Evolutionary conservation across 1,140 invertebrate genomes (phyloP).

Genomic region (Caenorhabditis brenneri): DNA sequence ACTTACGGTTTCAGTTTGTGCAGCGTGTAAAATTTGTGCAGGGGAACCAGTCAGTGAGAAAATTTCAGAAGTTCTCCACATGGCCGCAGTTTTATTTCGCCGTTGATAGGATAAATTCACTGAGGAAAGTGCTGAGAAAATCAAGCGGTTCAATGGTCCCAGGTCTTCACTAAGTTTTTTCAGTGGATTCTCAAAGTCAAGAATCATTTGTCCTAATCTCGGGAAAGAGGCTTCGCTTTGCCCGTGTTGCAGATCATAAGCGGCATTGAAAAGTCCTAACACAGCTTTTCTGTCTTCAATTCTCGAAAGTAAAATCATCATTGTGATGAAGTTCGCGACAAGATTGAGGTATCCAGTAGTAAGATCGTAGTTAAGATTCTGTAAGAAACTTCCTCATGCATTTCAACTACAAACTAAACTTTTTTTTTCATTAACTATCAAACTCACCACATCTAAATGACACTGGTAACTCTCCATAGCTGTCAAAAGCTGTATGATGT

Average conservation of each 20-base stretch:
- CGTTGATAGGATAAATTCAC: slow-evolving; percentile 84
- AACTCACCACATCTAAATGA: slow-evolving; percentile 86
- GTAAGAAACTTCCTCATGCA: no score
- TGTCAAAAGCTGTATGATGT: slow-evolving; percentile 92
- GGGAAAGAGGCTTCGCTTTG: slow-evolving; percentile 87
- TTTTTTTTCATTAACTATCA: slow-evolving; percentile 55
- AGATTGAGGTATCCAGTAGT: slow-evolving; percentile 94
- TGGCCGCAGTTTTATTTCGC: slow-evolving; percentile 88
- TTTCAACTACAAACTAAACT: slow-evolving; percentile 16
- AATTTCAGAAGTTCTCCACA: slow-evolving; percentile 88
- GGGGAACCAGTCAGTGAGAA: slow-evolving; percentile 91
- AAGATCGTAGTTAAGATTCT: slow-evolving; percentile 91
- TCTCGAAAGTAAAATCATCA: slow-evolving; percentile 90
- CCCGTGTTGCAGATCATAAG: slow-evolving; percentile 91
- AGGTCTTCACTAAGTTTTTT: slow-evolving; percentile 97
- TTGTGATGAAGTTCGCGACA: slow-evolving; percentile 87
- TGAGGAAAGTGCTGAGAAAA: slow-evolving; percentile 79
- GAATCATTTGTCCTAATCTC: slow-evolving; percentile 91
- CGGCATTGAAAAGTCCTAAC: slow-evolving; percentile 90
- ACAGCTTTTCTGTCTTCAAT: slow-evolving; percentile 97
- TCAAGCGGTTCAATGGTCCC: slow-evolving; percentile 84
- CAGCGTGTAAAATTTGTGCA: slow-evolving; percentile 87
- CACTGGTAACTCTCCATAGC: slow-evolving; percentile 97
- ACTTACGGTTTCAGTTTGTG: slow-evolving; percentile 82
- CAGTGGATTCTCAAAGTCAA: slow-evolving; percentile 93